Evolutionary conservation across 2,888 invertebrate species (phyloP), one percentile per base, ranked within the genome.

Genomic region (Furcula furcula): DNA sequence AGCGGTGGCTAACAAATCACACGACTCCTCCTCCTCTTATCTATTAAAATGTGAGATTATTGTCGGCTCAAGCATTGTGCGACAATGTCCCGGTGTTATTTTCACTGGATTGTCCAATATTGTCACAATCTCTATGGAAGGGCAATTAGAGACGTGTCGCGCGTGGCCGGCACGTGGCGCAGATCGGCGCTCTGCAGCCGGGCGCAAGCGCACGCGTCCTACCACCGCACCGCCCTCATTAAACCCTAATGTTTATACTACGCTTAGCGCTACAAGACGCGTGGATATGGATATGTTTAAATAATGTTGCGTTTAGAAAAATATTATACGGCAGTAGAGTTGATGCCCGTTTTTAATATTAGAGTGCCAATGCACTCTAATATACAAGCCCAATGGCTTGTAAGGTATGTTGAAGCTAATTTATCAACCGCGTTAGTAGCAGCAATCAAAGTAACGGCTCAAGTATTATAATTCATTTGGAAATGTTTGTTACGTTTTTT

Each of bases 11-110:
- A 73, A 84, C 84, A 85, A 86, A 86, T 84, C 78, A 80, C 74
- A 50, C 69, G 70, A 67, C 82, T 73, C 82, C 87, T 71, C 84
- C 86, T 82, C 59, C 79, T 79, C 83, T 86, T 87, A 88, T 86
- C 85, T 87, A 85, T 88, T 83, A 84, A 85, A 86, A 86, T 86
- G 82, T 82, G 87, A 85, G 86, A 83, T 87, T 87, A 85, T 78
- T 73, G 83, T 72, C 70, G 65, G 79, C 71, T 78, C 63, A 68
- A 71, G 66, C 64, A 65, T 54, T 69, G 67, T 56, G 66, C 60
- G 50, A 74, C 71, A 60, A 59, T 64, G 72, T 77, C 66, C 61
- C 67, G 80, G 86, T 84, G 84, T 86, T 87, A 85, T 87, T 87
- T 87, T 86, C 85, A 83, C 80, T 79, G 72, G 83, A 85, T 87